phyloP scores from a whole-genome alignment of 2,797 vertebrate genomes.

The Microctenopoma lineatum region DNA sequence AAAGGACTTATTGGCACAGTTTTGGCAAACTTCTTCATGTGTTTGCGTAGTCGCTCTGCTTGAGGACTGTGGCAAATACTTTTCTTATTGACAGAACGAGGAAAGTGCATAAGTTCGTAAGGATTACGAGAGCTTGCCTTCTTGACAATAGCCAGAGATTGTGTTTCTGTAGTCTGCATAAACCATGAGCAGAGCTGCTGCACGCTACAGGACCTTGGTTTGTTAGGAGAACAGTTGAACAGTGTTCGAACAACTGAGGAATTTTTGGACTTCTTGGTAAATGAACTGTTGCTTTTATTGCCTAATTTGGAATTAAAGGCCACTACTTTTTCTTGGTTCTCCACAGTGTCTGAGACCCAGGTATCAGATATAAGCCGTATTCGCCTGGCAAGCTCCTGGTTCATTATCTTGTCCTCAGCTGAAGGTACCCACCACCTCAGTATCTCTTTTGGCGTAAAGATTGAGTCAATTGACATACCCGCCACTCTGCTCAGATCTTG shows the following conservation, averaged over 20 bases:
- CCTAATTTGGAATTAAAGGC: constrained; percentile 50
- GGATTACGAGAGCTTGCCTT: constrained; percentile 91
- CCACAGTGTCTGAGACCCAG: constrained; percentile 88
- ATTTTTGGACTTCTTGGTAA: constrained; percentile 65
- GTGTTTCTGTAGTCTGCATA: constrained; percentile 99
- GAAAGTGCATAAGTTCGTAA: constrained; percentile 89
- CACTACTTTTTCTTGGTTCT: constrained; percentile 67
- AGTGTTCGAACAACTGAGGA: constrained; percentile 90
- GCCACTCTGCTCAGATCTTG: constrained; percentile 77
- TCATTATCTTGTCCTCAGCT: constrained; percentile 85
- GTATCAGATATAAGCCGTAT: constrained; percentile 91
- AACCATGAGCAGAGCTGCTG: constrained; percentile 95
- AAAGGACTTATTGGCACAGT: constrained; percentile 91
- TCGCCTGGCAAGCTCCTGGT: constrained; percentile 89
- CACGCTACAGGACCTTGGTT: constrained; percentile 87
- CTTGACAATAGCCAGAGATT: constrained; percentile 92
- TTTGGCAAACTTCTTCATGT: constrained; percentile 96
- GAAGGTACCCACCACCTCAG: constrained; percentile 93
- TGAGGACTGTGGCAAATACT: constrained; percentile 87
- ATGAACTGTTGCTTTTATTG: constrained; percentile 57
- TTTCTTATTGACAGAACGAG: constrained; percentile 82
- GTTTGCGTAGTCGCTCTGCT: constrained; percentile 89
- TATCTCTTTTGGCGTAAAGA: constrained; percentile 86
- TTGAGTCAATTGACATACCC: constrained; percentile 86
- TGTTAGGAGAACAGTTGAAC: constrained; percentile 86